A percentile compares a stretch with the other conserved stretches of the same genome.
phyloP scores from a whole-genome alignment of 2,888 invertebrate genomes.

The Acleris sparsana region DNA sequence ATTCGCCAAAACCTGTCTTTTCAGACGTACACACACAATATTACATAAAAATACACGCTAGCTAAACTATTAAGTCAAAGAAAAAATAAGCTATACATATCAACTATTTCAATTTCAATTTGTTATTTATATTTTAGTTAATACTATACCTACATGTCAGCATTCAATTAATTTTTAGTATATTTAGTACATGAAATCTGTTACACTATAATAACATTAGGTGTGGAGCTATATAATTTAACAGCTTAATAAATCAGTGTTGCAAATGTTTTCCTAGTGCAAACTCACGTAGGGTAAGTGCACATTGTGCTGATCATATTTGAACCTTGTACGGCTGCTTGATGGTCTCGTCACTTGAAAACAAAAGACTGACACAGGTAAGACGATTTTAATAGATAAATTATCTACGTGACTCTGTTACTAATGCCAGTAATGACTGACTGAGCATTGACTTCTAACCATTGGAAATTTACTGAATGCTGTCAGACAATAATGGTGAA shows the following conservation, averaged over 20 bases:
- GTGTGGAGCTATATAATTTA: neutral
- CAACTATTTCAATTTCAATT: too few relatives aligned
- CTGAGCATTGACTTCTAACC: neutral
- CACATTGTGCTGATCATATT: slow-evolving; percentile 23
- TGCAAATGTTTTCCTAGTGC: slow-evolving; percentile 16
- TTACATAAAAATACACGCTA: too few relatives aligned
- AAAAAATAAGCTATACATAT: too few relatives aligned
- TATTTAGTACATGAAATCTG: too few relatives aligned
- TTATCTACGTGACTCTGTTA: slow-evolving; percentile 27
- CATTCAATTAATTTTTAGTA: too few relatives aligned
- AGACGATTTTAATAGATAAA: slow-evolving; percentile 33
- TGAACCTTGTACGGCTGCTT: slow-evolving; percentile 16
- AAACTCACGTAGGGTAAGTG: slow-evolving; percentile 12
- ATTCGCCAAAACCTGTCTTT: too few relatives aligned
- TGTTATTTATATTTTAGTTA: too few relatives aligned
- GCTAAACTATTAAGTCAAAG: too few relatives aligned
- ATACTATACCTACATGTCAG: too few relatives aligned
- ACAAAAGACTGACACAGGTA: slow-evolving; percentile 32
- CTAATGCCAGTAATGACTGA: slow-evolving; percentile 16
- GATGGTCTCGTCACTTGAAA: slow-evolving; percentile 13
- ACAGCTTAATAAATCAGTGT: slow-evolving; percentile 11
- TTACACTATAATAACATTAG: too few relatives aligned
- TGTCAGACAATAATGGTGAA: neutral
- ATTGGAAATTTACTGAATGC: slow-evolving; percentile 15
- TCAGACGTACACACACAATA: too few relatives aligned